Evolutionary conservation across 2,797 vertebrate genomes (phyloP), one percentile per base, ranked within the genome.

Genomic region (Melanotaenia nigrans): DNA sequence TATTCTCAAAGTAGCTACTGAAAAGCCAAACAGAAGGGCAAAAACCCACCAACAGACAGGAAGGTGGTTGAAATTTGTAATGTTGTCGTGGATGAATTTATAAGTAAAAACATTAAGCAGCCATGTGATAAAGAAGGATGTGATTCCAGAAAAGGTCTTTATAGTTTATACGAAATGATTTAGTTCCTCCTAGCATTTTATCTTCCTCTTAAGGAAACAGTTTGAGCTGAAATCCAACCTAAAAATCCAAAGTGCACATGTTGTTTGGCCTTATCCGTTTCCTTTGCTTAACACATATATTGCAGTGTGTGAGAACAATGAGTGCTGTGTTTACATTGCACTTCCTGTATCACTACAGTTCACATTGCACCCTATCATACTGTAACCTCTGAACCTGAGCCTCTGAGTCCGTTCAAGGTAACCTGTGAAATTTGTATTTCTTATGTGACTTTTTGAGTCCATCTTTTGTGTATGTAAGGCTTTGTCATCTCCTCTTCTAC

Each of bases 281-380:
- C 53, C 36, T 25, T 45, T 38, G 18, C 20, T 20, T 3, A 32
- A 38, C 24, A 35, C 56, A 36, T 66, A 9, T 51, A 36, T 61
- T 61, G 9, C 22, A 40, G 24, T 24, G 32, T 59, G 36, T 22
- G 61, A 54, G 2, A 61, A 75, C 66, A 78, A 54, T 61, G 33
- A 57, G 32, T 16, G 51, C 57, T 42, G 22, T 71, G 62, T 75
- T 76, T 58, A 61, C 42, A 42, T 38, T 47, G 36, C 58, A 40
- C 49, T 53, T 83, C 69, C 53, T 62, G 54, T 2, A 25, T 5
- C 12, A 45, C 22, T n/a, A 6, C 30, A 3, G 28, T 53, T 28
- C 24, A 24, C 8, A 6, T 11, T 45, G 20, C 22, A n/a, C 22
- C 8, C 40, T 30, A 0, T 47, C 53, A 38, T 58, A 28, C 61